phyloP scores from a whole-genome alignment of 2,113 vertebrate species.

The Erythrolamprus reginae region DNA sequence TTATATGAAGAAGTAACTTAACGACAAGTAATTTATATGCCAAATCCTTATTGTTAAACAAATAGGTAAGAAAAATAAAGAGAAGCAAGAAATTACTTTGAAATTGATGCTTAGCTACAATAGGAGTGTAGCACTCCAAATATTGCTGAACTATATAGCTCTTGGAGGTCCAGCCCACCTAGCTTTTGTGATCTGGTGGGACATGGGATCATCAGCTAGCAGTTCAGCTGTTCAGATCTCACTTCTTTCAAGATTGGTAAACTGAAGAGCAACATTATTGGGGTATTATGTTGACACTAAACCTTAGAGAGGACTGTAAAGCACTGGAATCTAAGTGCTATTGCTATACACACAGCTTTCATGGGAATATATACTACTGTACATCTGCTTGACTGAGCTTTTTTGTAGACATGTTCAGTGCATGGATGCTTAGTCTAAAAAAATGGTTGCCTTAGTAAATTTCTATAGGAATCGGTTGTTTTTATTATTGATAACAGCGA shows the following conservation, averaged over 20 bases:
- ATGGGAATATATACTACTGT: neutral
- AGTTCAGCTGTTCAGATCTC: too few species aligned
- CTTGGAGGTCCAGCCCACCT: neutral
- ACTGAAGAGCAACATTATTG: too few species aligned
- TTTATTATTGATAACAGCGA: neutral
- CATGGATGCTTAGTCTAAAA: neutral
- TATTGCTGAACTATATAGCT: neutral
- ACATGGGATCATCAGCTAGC: neutral
- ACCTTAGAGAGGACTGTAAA: too few species aligned
- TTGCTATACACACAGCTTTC: neutral
- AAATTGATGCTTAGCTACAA: slow-evolving; percentile 31
- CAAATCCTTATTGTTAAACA: neutral
- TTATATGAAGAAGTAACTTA: neutral
- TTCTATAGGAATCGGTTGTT: neutral
- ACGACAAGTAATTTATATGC: accelerated
- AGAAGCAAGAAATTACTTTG: slow-evolving; percentile 29
- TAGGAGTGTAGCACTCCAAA: neutral
- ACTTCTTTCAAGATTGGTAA: too few species aligned
- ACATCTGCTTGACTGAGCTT: neutral
- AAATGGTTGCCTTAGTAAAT: neutral
- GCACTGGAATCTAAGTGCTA: too few species aligned
- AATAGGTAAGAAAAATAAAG: slow-evolving; percentile 14
- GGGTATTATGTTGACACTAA: too few species aligned
- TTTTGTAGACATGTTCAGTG: neutral
- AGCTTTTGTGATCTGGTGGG: neutral